Conservation (phyloP, 2,888 invertebrate species). For the Homarus gammarus region DNA sequence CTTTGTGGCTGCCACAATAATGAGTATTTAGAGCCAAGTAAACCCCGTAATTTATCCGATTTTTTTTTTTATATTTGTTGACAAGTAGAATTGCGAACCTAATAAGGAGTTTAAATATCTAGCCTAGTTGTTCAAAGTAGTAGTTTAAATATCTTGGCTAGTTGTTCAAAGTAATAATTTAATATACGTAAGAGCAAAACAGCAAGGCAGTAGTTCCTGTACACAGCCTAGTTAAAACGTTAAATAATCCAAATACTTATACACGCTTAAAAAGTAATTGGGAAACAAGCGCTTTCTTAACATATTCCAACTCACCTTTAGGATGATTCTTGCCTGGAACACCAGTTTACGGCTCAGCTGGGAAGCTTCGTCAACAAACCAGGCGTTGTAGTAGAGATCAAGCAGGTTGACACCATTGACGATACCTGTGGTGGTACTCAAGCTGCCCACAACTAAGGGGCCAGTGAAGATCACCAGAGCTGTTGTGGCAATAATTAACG, state of each 20-base stretch:
- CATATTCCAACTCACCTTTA: background rate
- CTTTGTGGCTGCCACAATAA: no score
- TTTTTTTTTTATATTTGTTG: no score
- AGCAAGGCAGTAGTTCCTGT: background rate
- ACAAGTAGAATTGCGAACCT: no score
- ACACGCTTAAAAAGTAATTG: background rate
- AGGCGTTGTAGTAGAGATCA: constrained; percentile 15
- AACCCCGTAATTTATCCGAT: no score
- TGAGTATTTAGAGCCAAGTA: no score
- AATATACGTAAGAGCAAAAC: no score
- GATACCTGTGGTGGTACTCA: background rate
- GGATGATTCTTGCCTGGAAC: constrained; percentile 8
- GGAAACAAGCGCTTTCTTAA: background rate
- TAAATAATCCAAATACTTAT: no score
- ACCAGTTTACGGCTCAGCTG: background rate
- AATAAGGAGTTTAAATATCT: no score
- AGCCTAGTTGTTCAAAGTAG: no score
- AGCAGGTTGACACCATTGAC: constrained; percentile 4
- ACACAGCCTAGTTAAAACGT: background rate
- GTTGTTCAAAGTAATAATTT: no score
- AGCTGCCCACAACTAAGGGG: constrained; percentile 17
- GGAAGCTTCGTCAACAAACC: constrained; percentile 23
- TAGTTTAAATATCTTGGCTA: no score
- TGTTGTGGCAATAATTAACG: background rate
- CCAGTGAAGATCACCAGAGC: constrained; percentile 2